These are phyloP conservation scores for Zygaena filipendulae DNA, from an alignment of 2,888 invertebrate species.

Conservation along the genomic window DNA sequence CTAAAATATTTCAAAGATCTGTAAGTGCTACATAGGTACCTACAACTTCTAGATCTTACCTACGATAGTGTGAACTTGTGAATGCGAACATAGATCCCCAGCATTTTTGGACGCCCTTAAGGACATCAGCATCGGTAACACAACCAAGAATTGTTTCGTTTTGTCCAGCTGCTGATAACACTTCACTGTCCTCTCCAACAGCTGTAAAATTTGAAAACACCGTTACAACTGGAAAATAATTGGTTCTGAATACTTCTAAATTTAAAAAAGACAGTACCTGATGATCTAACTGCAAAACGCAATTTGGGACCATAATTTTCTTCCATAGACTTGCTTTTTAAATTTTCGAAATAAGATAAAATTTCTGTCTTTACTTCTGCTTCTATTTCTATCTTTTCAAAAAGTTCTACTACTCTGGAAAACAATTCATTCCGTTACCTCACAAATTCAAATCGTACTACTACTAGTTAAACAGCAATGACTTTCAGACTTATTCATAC, in stretches of 20 bases:
- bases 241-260: no score
- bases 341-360: conserved; percentile 29
- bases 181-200: conserved; percentile 82
- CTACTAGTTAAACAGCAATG: no score
- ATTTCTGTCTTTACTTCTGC: conserved; percentile 43
- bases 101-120: conserved; percentile 73
- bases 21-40: no score
- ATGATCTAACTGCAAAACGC: conserved; percentile 75
- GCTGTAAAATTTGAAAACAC: conserved; percentile 63
- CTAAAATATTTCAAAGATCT: no score
- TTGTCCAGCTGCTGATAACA: conserved; percentile 86
- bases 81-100: conserved; percentile 86
- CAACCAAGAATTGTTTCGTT: conserved; percentile 83
- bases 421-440: no score
- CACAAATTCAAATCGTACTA: no score
- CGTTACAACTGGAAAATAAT: no score
- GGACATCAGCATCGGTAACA: conserved; percentile 53
- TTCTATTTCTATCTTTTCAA: conserved; percentile 41
- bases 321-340: conserved; percentile 29
- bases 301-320: conserved; percentile 32
- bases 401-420: conserved; percentile 51
- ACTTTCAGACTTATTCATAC: no score
- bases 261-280: no score
- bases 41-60: no score
- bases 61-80: conserved; percentile 81